phyloP scores from a whole-genome alignment of 2,113 vertebrate genomes.

The Elephantulus edwardii region DNA sequence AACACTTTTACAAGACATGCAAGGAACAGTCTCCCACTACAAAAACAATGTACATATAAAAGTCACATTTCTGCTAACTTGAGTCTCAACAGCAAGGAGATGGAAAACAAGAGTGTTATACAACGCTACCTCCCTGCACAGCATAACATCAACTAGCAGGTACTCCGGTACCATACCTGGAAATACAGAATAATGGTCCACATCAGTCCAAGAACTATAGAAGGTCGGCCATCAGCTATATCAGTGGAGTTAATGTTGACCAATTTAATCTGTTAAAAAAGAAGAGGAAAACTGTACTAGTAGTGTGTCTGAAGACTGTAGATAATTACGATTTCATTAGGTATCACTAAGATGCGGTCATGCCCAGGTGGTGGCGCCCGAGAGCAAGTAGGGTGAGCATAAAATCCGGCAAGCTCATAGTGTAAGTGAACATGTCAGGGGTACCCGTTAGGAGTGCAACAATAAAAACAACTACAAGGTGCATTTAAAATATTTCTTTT shows the following conservation, averaged over 20 bases:
- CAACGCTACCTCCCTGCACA: not conserved
- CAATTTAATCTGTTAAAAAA: slow-evolving; percentile 92
- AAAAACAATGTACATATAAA: not conserved
- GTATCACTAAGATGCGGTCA: not conserved
- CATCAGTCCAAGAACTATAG: slow-evolving; percentile 95
- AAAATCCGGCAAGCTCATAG: not conserved
- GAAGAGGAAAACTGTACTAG: slow-evolving; percentile 46
- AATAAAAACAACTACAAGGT: not conserved
- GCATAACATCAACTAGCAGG: not conserved
- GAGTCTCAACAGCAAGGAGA: not conserved
- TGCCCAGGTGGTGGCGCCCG: not conserved
- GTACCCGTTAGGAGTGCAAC: not conserved
- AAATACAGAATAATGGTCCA: slow-evolving; percentile 99
- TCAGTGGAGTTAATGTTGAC: slow-evolving; percentile 99
- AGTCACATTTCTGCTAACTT: not conserved
- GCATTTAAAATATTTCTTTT: not conserved
- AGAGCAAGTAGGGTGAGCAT: not conserved
- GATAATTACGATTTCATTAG: not conserved
- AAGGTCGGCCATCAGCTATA: slow-evolving; percentile 95
- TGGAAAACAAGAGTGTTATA: not conserved
- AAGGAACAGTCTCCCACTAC: not conserved
- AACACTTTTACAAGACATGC: not conserved
- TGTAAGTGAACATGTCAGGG: not conserved
- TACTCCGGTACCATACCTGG: slow-evolving; percentile 86
- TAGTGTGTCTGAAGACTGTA: not conserved